Conservation (phyloP, 2,797 vertebrate species). For the Acridotheres tristis region DNA sequence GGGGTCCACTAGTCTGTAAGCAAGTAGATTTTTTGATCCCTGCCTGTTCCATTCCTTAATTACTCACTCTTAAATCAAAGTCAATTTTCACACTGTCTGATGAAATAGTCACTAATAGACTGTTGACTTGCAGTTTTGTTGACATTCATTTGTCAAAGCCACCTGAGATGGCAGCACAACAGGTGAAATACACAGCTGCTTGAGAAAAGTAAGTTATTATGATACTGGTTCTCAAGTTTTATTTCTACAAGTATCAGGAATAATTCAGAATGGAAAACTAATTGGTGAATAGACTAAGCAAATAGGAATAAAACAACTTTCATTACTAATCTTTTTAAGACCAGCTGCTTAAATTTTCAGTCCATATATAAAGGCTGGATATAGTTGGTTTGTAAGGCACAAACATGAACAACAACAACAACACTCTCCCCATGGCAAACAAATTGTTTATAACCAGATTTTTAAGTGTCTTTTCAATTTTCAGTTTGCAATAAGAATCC, state of each 20-base stretch:
- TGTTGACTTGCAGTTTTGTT: neutral
- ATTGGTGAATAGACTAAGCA: neutral
- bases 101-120: neutral
- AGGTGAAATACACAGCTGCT: neutral
- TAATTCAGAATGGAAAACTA: neutral
- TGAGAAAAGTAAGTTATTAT: neutral
- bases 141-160: neutral
- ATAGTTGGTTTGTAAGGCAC: neutral
- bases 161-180: neutral
- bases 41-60: neutral
- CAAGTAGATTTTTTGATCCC: neutral
- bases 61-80: neutral
- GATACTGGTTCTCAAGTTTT: slow-evolving; percentile 7
- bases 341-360: neutral
- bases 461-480: neutral
- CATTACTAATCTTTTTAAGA: neutral
- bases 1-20: neutral
- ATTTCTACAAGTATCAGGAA: neutral
- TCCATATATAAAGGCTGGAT: neutral
- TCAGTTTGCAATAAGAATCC: neutral
- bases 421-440: neutral
- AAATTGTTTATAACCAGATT: slow-evolving; percentile 11
- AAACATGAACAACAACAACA: neutral
- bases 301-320: neutral
- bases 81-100: neutral